Conservation (phyloP, 2,888 invertebrate genomes). For the Galerucella nymphaeae region DNA sequence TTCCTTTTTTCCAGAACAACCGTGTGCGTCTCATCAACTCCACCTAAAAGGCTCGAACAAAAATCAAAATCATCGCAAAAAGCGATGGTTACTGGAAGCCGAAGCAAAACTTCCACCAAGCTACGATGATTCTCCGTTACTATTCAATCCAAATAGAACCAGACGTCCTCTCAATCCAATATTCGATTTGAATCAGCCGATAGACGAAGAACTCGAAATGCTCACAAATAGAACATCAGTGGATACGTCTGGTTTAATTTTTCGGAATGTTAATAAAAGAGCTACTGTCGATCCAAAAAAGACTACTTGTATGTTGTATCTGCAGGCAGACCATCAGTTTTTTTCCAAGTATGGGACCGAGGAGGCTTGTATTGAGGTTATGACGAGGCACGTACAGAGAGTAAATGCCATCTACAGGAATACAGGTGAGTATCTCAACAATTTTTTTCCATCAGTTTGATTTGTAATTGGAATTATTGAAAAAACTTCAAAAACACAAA, state of each 20-base stretch:
- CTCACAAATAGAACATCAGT: constrained; percentile 53
- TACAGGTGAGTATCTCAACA: constrained; percentile 72
- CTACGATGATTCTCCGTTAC: constrained; percentile 64
- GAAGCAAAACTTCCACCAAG: constrained; percentile 63
- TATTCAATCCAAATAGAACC: constrained; percentile 64
- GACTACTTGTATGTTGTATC: constrained; percentile 93
- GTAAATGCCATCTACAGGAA: constrained; percentile 90
- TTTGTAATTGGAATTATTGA: too few species aligned
- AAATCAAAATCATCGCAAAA: constrained; percentile 63
- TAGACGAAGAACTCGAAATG: constrained; percentile 61
- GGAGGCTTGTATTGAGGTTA: constrained; percentile 94
- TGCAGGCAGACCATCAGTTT: constrained; percentile 97
- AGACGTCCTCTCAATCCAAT: constrained; percentile 65
- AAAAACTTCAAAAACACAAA: too few species aligned
- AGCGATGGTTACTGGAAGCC: constrained; percentile 78
- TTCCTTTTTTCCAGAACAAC: constrained; percentile 40
- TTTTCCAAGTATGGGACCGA: constrained; percentile 94
- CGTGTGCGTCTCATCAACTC: constrained; percentile 60
- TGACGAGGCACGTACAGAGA: constrained; percentile 93
- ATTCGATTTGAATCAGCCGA: constrained; percentile 61
- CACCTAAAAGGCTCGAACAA: constrained; percentile 46
- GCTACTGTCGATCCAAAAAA: constrained; percentile 85
- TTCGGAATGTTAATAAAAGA: constrained; percentile 73
- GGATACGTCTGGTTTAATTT: constrained; percentile 66
- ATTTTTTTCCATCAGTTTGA: background rate